phyloP scores from a whole-genome alignment of 2,113 vertebrate species.

The Lophochroa leadbeateri region DNA sequence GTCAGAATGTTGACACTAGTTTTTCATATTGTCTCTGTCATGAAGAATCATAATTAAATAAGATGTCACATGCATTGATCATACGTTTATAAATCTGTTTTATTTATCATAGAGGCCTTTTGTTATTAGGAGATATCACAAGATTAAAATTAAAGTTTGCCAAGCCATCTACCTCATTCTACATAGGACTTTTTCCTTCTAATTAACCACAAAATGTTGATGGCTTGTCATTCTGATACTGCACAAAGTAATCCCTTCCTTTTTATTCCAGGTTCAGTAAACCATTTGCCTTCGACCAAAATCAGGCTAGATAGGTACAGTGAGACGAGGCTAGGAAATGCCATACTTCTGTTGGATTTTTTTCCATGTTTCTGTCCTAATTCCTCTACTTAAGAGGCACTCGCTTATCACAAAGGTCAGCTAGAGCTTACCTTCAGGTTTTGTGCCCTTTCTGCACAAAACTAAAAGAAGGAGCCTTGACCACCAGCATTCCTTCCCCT shows the following conservation, averaged over 20 bases:
- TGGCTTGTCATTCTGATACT: conserved; percentile 68
- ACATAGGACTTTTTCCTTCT: conserved; percentile 32
- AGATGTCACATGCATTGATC: conserved; percentile 83
- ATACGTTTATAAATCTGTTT: conserved; percentile 71
- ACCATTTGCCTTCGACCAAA: neutral
- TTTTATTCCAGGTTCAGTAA: neutral
- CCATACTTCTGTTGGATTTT: neutral
- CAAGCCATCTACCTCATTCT: conserved; percentile 58
- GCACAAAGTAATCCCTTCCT: conserved; percentile 58
- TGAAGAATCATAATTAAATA: conserved; percentile 82
- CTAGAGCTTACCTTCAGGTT: neutral
- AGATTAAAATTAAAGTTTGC: conserved; percentile 76
- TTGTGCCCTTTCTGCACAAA: neutral
- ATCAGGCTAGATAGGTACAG: conserved; percentile 24
- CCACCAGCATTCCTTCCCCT: neutral
- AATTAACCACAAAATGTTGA: conserved; percentile 70
- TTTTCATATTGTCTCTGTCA: conserved; percentile 85
- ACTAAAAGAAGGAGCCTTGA: neutral
- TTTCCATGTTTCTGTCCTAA: conserved; percentile 21
- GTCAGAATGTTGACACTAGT: conserved; percentile 86
- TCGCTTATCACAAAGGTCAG: neutral
- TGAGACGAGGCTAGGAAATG: conserved; percentile 37
- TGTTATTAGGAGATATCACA: conserved; percentile 65
- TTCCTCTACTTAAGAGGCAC: conserved; percentile 12
- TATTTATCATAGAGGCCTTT: conserved; percentile 68